Conservation (phyloP, 2,888 invertebrate species). For the Busseola fusca region DNA sequence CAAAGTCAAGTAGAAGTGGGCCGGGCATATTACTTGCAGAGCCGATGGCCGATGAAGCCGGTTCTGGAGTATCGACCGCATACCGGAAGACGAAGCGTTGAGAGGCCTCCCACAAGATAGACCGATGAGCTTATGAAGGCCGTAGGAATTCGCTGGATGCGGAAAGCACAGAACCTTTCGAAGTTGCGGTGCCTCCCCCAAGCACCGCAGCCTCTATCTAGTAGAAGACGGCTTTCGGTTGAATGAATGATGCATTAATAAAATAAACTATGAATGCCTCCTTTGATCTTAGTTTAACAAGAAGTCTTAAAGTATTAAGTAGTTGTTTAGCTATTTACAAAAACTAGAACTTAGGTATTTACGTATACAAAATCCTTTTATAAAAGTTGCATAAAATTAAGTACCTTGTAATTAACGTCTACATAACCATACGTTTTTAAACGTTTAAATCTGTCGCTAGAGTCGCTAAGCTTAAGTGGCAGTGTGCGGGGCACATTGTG, state of each 20-base stretch:
- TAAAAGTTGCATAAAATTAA: no score
- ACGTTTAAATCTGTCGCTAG: no score
- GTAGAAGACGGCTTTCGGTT: neutral
- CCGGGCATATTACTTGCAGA: neutral
- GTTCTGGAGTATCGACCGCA: neutral
- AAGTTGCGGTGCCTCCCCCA: neutral
- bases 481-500: no score
- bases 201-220: neutral
- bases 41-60: neutral
- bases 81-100: neutral
- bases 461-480: no score
- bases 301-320: neutral
- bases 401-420: neutral
- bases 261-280: neutral
- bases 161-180: neutral
- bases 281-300: neutral
- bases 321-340: neutral
- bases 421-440: neutral
- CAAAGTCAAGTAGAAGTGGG: neutral
- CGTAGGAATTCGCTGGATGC: neutral
- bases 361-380: neutral
- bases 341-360: neutral
- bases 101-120: neutral
- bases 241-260: neutral
- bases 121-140: neutral